Evolutionary conservation across 2,113 vertebrate species (phyloP), one percentile per base, ranked within the genome.

Genomic region (Gobio gobio): DNA sequence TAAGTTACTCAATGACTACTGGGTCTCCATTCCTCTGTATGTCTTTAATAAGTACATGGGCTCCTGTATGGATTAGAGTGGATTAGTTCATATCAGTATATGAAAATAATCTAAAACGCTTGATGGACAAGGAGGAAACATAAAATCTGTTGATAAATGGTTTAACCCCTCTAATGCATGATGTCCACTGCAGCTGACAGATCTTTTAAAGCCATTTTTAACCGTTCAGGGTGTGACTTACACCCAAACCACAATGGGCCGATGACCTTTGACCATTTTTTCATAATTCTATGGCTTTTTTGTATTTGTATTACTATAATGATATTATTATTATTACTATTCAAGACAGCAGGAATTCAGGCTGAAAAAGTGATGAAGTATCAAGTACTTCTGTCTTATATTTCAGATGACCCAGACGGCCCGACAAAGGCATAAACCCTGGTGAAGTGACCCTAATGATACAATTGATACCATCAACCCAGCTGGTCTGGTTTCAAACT

Each of bases 61-160:
- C 58, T 64, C 20, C 26, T 26, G 70, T 89, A 83, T 86, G 89
- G 90, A 91, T 90, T 90, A 91, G 73, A 70, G 64, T 66, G 68
- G 75, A 68, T 58, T 79, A 58, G 56, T 91, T 83, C 76, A 49
- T 87, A 89, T 68, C 86, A 89, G 85, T 86, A 70, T 90, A 87
- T 85, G 45, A 78, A 88, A 89, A 88, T 90, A 91, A 90, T 90
- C 90, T 64, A 75, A 59, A 49, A 43, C 86, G 73, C 88, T 85
- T 89, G 91, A 93, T 89, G 83, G 84, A 89, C 83, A 88, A 86
- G 56, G 56, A 86, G 18, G 83, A 84, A 87, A 89, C 58, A 29
- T 63, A 45, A 47, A 79, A 79, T 79, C 58, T 79, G 77, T 63
- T 63, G 33, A 63, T 63, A 63, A 47, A 58, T 63, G 78, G 40